Base-by-base conservation (phyloP, 2,113 vertebrate genomes). In the Cnemophilus loriae region DNA sequence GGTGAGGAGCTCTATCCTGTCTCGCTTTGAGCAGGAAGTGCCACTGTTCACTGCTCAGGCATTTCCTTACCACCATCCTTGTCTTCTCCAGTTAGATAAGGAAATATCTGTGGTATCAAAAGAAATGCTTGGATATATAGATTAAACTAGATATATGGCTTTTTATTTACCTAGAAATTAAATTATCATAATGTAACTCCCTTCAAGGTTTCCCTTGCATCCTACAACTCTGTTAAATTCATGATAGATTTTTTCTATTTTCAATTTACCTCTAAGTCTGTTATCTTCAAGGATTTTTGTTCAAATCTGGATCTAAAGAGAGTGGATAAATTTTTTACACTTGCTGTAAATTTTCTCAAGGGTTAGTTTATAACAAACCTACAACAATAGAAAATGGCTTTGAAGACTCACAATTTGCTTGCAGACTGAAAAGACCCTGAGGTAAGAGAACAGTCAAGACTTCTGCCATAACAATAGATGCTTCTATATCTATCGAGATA, bases 121-220 rank as follows among this genome's bases (percentile, higher is more conserved):
- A 89, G 7, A 74, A 88, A 74, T 77, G n/a, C 26, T 81, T 87
- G 79, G 77, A 68, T 89, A 64, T 52, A 57, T 60, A 76, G 73
- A 33, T 84, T 57, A 59, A 88, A 70, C 21, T 35, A 70, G n/a
- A 90, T 57, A 50, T 7, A 28, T 39, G 30, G 47, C 46, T 53
- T 90, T 94, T 86, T 96, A 82, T 96, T 88, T 77, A 84, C 74
- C 83, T 92, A 74, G 55, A 90, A 92, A 89, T 59, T 77, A 89
- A 93, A 84, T 80, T 90, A 84, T 84, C 59, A 81, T 81, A 61
- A 70, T 67, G 73, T 65, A 84, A 95, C 78, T 84, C 33, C 60
- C 30, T 84, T 35, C 42, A 89, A 96, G 64, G 33, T 81, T 92
- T 86, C 56, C 64, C 33, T 89, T 52, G 28, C 12, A 30, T 80